These are phyloP conservation scores for Strongylocentrotus purpuratus DNA, from an alignment of 35 echinoderm and acorn worm species.

Conservation along the genomic window DNA sequence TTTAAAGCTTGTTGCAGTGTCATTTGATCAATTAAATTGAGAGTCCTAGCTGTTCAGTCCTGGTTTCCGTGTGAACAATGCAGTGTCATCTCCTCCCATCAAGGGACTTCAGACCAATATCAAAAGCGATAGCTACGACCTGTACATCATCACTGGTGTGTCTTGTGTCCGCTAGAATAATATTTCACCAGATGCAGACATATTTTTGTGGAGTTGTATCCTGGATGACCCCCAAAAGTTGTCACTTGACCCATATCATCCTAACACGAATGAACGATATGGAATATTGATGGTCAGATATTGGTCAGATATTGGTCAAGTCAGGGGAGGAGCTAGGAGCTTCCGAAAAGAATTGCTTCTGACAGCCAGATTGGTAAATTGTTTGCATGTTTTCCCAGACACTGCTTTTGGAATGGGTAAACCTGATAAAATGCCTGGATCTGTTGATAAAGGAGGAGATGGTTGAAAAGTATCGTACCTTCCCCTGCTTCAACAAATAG, in stretches of 20 bases:
- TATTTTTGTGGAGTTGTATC: conserved; percentile 19
- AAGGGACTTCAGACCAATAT: background rate
- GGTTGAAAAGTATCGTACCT: background rate
- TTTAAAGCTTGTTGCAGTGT: background rate
- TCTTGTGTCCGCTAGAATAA: conserved; percentile 34
- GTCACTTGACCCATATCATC: conserved; percentile 30
- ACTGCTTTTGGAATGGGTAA: background rate
- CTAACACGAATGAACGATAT: background rate
- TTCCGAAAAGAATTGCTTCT: background rate
- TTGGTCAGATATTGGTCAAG: conserved; percentile 6
- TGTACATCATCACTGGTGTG: background rate
- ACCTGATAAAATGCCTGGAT: background rate
- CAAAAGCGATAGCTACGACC: background rate
- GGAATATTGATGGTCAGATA: background rate
- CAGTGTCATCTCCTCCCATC: background rate
- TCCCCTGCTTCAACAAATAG: background rate
- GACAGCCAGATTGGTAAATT: background rate
- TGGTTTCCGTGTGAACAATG: background rate
- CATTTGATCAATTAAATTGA: background rate
- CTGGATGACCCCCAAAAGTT: background rate
- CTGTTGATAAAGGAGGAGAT: background rate
- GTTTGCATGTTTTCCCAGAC: conserved; percentile 16
- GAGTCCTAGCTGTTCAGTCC: background rate
- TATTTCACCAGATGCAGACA: conserved; percentile 34
- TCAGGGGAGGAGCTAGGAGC: background rate